A percentile compares a stretch with the other conserved stretches of the same genome.
Conservation (phyloP, 92 coral and sea anemone genomes). For the Bergia puertoricense region DNA sequence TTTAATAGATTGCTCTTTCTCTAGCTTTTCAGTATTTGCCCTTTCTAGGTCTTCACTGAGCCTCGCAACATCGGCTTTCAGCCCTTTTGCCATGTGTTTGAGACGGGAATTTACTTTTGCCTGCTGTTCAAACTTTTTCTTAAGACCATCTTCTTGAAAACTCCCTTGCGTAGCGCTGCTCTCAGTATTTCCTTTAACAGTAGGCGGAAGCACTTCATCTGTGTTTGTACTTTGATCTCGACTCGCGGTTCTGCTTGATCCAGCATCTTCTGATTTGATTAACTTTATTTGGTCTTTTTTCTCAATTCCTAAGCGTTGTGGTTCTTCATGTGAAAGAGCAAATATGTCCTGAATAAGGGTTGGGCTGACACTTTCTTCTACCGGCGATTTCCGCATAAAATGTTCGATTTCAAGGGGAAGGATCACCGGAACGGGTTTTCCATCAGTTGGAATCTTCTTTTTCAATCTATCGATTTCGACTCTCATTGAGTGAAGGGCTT, state of each 20-base stretch:
- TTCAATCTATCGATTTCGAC: conserved; percentile 55
- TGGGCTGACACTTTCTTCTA: conserved; percentile 55
- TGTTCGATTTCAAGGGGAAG: conserved; percentile 65
- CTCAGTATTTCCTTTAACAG: conserved; percentile 43
- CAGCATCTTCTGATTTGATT: conserved; percentile 37
- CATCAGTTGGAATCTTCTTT: conserved; percentile 55
- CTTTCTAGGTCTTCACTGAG: conserved; percentile 46
- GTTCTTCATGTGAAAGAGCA: conserved; percentile 62
- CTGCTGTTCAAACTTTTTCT: conserved; percentile 58
- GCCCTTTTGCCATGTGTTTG: conserved; percentile 60
- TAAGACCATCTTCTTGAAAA: conserved; percentile 38
- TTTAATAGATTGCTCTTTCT: conserved; percentile 64
- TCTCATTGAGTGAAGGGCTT: conserved; percentile 54
- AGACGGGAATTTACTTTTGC: conserved; percentile 57
- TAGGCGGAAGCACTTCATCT: background rate
- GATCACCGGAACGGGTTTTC: conserved; percentile 58
- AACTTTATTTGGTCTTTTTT: conserved; percentile 34
- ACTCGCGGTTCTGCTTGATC: conserved; percentile 32
- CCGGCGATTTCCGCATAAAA: conserved; percentile 51
- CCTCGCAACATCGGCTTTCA: conserved; percentile 53
- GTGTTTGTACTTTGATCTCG: conserved; percentile 36
- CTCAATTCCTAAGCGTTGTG: conserved; percentile 50
- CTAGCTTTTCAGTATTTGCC: conserved; percentile 52
- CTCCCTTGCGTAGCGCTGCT: conserved; percentile 10
- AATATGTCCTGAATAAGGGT: conserved; percentile 53